phyloP scores from a whole-genome alignment of 2,113 vertebrate species.

The Mastomys natalensis region DNA sequence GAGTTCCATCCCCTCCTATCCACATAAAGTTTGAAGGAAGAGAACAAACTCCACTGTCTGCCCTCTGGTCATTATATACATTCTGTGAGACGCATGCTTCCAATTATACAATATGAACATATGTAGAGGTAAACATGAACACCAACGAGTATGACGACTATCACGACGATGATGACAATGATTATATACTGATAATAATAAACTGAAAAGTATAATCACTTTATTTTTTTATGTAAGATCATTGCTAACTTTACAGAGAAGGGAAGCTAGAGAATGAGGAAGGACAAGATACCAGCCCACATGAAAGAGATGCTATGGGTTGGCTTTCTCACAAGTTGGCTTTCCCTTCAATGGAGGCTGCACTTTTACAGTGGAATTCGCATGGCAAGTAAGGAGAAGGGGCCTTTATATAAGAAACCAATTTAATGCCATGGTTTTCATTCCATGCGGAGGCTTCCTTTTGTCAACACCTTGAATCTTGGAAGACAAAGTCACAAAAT shows the following conservation, averaged over 20 bases:
- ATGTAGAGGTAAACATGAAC: neutral
- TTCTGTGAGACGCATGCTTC: too few relatives aligned
- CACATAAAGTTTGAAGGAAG: neutral
- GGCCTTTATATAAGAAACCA: neutral
- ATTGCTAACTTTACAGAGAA: neutral
- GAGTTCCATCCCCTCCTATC: neutral
- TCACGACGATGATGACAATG: too few relatives aligned
- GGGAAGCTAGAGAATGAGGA: neutral
- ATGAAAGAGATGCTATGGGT: accelerated
- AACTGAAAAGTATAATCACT: neutral
- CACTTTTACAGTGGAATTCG: neutral
- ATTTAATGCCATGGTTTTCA: neutral
- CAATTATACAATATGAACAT: too few relatives aligned
- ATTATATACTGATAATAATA: neutral
- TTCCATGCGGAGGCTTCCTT: neutral
- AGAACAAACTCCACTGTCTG: too few relatives aligned
- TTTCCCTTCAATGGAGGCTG: accelerated
- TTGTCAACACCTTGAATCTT: neutral
- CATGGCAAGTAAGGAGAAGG: neutral
- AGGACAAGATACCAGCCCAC: neutral
- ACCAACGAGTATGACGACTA: neutral
- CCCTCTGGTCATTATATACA: too few relatives aligned
- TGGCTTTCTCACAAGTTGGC: neutral
- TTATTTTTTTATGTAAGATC: neutral
- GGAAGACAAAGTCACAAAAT: neutral